Evolutionary conservation across 2,113 vertebrate species (phyloP).

Genomic region (Anguilla rostrata): DNA sequence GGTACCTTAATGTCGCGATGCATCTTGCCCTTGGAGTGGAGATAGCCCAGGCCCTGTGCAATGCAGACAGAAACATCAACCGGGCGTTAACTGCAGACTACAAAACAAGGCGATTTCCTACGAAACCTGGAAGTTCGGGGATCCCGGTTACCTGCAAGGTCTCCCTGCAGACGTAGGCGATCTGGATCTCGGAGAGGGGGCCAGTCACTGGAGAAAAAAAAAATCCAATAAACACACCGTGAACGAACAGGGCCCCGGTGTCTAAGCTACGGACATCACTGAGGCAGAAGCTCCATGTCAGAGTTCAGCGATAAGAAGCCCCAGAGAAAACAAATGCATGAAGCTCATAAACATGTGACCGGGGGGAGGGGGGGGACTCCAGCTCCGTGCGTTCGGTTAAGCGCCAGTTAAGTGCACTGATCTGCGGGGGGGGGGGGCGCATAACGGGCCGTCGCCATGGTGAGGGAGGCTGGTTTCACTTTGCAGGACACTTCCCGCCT

Average conservation of each 20-base stretch:
- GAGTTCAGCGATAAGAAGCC: not conserved
- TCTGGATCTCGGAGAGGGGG: conserved; percentile 90
- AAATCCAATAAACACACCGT: conserved; percentile 2
- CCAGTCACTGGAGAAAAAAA: conserved; percentile 82
- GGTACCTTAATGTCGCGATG: conserved; percentile 97
- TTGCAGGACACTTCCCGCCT: too few relatives aligned
- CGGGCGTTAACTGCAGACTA: not conserved
- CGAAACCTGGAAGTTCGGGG: not conserved
- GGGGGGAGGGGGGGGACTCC: too few relatives aligned
- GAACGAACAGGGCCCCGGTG: not conserved
- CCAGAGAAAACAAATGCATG: not conserved
- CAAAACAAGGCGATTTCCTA: not conserved
- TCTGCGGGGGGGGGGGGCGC: too few relatives aligned
- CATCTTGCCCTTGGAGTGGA: conserved; percentile 96
- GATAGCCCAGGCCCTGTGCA: conserved; percentile 88
- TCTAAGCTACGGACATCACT: not conserved
- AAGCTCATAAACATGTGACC: not conserved
- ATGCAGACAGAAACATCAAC: not conserved
- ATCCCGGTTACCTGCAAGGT: conserved; percentile 84
- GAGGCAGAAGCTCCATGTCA: not conserved
- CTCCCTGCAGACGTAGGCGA: conserved; percentile 93
- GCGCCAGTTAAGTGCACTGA: too few relatives aligned
- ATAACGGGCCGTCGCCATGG: too few relatives aligned
- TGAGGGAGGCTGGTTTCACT: too few relatives aligned
- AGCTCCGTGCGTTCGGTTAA: too few relatives aligned